Conservation (phyloP, 2,797 vertebrate genomes). For the Tapera naevia region DNA sequence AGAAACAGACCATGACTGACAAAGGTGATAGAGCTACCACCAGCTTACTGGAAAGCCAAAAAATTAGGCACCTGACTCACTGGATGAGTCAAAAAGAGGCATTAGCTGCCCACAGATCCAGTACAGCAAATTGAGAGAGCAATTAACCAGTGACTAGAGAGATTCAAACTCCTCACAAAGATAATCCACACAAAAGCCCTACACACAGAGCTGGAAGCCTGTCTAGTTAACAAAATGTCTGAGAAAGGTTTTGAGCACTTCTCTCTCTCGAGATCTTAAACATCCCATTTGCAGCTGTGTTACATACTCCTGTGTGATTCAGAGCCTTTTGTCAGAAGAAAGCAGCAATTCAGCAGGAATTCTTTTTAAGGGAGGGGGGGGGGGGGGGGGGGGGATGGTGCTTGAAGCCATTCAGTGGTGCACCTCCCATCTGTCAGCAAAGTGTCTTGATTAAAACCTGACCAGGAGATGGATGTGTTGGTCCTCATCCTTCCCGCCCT, state of each 20-base stretch:
- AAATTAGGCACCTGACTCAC: not conserved
- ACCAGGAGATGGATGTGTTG: not conserved
- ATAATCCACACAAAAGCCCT: not conserved
- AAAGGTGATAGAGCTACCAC: not conserved
- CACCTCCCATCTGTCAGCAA: not conserved
- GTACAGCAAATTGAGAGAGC: not conserved
- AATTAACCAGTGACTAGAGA: not conserved
- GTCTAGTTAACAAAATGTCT: not conserved
- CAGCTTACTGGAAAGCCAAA: not conserved
- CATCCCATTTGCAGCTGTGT: not conserved
- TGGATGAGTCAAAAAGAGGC: not conserved
- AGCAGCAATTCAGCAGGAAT: not conserved
- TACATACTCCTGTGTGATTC: not conserved
- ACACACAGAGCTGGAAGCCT: not conserved
- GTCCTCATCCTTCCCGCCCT: not conserved
- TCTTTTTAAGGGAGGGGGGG: not conserved
- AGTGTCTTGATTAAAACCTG: not conserved
- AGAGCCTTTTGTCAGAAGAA: not conserved
- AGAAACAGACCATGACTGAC: not conserved
- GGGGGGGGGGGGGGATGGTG: fast-evolving
- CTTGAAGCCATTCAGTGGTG: not conserved
- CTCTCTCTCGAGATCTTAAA: not conserved
- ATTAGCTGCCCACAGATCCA: not conserved
- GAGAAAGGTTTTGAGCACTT: not conserved
- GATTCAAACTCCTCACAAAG: not conserved